Conservation (phyloP, 2,113 vertebrate genomes). For the Lophura nycthemera region DNA sequence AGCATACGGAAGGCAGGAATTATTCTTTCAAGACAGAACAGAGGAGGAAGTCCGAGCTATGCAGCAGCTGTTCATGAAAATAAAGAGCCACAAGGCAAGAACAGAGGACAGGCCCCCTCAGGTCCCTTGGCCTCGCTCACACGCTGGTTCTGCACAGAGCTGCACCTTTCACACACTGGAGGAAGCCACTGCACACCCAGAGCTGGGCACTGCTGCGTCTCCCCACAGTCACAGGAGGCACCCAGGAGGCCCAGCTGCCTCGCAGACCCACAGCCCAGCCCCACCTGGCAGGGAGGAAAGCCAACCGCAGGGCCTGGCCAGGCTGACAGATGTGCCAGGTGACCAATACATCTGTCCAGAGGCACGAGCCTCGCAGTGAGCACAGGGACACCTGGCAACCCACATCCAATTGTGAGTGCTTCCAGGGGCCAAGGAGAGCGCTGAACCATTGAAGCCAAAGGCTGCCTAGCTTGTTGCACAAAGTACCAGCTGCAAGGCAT, state of each 20-base stretch:
- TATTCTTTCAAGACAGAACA: not conserved
- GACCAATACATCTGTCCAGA: not conserved
- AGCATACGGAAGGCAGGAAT: not conserved
- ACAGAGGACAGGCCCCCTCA: not conserved
- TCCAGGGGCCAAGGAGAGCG: not conserved
- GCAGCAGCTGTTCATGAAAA: conserved; percentile 11
- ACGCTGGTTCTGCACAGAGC: not conserved
- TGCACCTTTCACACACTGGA: not conserved
- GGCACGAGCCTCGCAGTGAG: fast-evolving
- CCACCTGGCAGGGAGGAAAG: not conserved
- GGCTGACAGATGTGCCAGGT: not conserved
- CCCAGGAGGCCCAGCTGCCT: fast-evolving
- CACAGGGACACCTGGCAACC: not conserved
- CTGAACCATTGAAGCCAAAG: not conserved
- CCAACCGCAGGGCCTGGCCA: not conserved
- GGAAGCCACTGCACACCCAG: fast-evolving
- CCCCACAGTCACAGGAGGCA: not conserved
- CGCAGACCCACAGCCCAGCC: not conserved
- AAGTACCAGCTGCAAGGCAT: not conserved
- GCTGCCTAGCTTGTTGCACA: not conserved
- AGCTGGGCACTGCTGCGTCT: not conserved
- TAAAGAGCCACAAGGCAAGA: not conserved
- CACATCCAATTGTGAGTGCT: not conserved
- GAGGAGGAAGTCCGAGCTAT: not conserved
- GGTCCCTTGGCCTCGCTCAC: fast-evolving